A percentile compares a stretch with the other conserved stretches of the same genome.
Evolutionary conservation across 2,888 invertebrate species (phyloP).

Genomic region (Idaea dimidiata): DNA sequence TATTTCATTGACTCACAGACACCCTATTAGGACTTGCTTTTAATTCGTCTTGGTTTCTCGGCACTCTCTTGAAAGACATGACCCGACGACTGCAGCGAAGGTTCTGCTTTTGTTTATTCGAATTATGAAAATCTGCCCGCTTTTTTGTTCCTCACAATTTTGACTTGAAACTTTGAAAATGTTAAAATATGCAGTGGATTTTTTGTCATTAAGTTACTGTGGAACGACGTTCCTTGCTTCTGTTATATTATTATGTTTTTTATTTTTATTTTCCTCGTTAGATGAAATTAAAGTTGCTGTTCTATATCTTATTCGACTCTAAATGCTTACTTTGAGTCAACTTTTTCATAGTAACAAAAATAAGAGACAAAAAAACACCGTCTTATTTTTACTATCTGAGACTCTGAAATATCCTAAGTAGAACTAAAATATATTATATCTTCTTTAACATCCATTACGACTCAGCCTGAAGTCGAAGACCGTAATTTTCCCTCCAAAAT

Average conservation of each 20-base stretch:
- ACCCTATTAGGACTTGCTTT: conserved; percentile 50
- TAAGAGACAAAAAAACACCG: no score
- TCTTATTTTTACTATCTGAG: no score
- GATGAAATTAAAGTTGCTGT: not conserved
- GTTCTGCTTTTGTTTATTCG: conserved; percentile 44
- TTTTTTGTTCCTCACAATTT: conserved; percentile 16
- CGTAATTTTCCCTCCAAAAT: conserved; percentile 1
- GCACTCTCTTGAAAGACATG: conserved; percentile 32
- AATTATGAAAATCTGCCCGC: conserved; percentile 32
- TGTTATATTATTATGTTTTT: not conserved
- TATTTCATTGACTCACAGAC: conserved; percentile 22
- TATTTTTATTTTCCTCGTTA: not conserved
- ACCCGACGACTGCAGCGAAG: conserved; percentile 44
- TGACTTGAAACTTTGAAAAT: conserved; percentile 5
- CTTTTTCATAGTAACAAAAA: no score
- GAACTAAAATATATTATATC: not conserved
- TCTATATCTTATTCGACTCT: not conserved
- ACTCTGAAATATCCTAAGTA: not conserved
- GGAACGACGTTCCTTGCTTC: not conserved
- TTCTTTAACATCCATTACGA: not conserved
- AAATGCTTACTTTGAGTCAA: not conserved
- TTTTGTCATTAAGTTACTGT: not conserved
- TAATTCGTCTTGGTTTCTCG: conserved; percentile 58
- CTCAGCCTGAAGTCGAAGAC: not conserved
- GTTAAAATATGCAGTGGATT: not conserved